These are phyloP conservation scores for Oasisia sp. DNA, from an alignment of 2,888 invertebrate genomes.

Conservation along the genomic window DNA sequence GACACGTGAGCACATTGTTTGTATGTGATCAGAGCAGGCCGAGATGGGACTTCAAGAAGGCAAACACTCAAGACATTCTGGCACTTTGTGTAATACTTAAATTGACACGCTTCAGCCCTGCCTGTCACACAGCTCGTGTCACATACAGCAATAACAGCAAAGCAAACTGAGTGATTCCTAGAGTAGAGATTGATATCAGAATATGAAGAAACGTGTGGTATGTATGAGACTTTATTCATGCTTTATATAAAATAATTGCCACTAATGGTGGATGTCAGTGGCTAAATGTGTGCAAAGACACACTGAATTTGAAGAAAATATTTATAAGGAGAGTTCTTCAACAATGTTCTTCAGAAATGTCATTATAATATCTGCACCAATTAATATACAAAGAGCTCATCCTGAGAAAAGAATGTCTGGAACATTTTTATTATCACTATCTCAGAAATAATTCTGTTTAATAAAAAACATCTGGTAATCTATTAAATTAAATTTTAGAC, in stretches of 20 bases:
- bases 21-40: too few species aligned
- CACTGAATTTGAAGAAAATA: not conserved
- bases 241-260: not conserved
- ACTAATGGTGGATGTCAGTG: not conserved
- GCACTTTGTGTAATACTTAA: not conserved
- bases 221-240: not conserved
- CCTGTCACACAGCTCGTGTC: not conserved
- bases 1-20: too few species aligned
- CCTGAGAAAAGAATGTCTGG: not conserved
- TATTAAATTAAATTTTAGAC: not conserved
- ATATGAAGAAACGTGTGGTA: not conserved
- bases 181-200: not conserved
- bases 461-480: not conserved
- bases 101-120: not conserved
- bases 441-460: not conserved
- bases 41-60: too few species aligned
- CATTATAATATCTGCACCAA: not conserved
- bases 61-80: not conserved
- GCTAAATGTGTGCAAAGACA: not conserved
- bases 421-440: not conserved
- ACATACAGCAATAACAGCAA: not conserved
- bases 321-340: not conserved
- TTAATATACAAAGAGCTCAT: not conserved
- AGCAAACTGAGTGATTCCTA: not conserved
- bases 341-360: not conserved